Evolutionary conservation across 2,797 vertebrate species (phyloP).

Genomic region (Siniperca scherzeri): DNA sequence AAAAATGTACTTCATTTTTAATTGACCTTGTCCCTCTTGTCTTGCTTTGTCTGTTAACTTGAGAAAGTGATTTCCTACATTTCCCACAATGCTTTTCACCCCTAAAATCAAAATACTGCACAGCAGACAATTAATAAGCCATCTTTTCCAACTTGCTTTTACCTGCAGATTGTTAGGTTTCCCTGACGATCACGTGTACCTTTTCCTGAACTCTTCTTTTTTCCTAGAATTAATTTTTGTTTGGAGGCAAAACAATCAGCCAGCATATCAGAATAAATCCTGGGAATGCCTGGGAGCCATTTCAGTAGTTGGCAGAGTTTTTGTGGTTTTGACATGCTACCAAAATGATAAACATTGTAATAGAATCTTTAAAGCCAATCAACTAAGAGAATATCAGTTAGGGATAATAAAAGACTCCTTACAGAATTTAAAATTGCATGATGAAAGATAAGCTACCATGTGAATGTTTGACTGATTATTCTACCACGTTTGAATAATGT

Average conservation of each 20-base stretch:
- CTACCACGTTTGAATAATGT: not conserved
- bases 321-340: not conserved
- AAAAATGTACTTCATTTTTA: accelerated
- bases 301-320: not conserved
- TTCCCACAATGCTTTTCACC: not conserved
- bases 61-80: not conserved
- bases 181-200: not conserved
- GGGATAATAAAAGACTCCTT: not conserved
- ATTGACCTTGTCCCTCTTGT: not conserved
- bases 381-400: not conserved
- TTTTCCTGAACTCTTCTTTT: not conserved
- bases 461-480: not conserved
- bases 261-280: not conserved
- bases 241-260: not conserved
- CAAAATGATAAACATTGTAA: not conserved
- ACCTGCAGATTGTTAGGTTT: not conserved
- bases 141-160: not conserved
- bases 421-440: not conserved
- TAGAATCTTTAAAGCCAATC: constrained; percentile 12
- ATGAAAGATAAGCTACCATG: not conserved
- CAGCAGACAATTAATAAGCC: not conserved
- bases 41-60: not conserved
- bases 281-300: not conserved
- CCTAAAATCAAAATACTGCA: not conserved
- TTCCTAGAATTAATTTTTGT: not conserved